A percentile compares a stretch with the other conserved stretches of the same genome.
Conservation (phyloP, 2,797 vertebrate genomes). For the Danionella dracula region DNA sequence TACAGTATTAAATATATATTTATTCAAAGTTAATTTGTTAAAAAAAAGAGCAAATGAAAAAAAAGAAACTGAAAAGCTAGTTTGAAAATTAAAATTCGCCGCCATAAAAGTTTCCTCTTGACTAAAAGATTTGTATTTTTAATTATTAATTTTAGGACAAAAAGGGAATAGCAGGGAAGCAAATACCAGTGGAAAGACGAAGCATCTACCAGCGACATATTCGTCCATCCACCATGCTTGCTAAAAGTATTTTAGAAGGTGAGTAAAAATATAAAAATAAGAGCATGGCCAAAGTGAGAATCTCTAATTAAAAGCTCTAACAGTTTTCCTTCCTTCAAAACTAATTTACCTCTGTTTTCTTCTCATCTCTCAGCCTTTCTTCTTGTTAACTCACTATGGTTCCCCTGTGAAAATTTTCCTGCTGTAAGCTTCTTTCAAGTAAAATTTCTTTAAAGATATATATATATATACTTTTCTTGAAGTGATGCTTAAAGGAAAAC, state of each 20-base stretch:
- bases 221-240: slow-evolving; percentile 88
- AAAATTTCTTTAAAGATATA: slow-evolving; percentile 10
- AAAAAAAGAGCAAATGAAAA: no score
- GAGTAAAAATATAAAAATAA: slow-evolving; percentile 17
- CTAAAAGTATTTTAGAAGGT: slow-evolving; percentile 98
- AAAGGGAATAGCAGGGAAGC: slow-evolving; percentile 88
- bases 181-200: slow-evolving; percentile 81
- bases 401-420: slow-evolving; percentile 65
- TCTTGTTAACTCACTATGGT: slow-evolving; percentile 62
- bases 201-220: slow-evolving; percentile 88
- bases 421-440: slow-evolving; percentile 39
- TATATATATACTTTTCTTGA: no score
- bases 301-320: no score
- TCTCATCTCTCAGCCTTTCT: slow-evolving; percentile 60
- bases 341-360: slow-evolving; percentile 20
- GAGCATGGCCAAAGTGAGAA: no score
- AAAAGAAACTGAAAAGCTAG: no score
- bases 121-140: not conserved
- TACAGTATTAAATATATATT: no score
- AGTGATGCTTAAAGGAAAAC: no score
- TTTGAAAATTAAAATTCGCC: no score
- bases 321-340: slow-evolving; percentile 12
- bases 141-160: slow-evolving; percentile 77
- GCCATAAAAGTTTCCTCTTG: not conserved
- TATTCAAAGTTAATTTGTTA: no score